Conservation (phyloP, 2,113 vertebrate species). For the Anseranas semipalmata region DNA sequence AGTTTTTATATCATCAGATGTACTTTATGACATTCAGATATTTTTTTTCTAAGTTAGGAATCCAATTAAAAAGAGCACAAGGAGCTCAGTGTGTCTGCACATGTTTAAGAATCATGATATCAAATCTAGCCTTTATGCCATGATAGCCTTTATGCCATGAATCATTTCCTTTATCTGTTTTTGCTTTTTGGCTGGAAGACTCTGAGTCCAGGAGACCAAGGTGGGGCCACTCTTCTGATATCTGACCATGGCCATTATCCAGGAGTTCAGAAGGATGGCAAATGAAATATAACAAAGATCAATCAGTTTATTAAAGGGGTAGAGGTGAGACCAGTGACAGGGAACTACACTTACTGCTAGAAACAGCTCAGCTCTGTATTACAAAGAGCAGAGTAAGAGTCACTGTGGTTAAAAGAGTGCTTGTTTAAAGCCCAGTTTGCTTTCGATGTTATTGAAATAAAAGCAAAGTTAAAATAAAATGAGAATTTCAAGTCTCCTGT, state of each 20-base stretch:
- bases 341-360: background rate
- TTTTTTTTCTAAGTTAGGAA: background rate
- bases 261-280: background rate
- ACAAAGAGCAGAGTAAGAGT: background rate
- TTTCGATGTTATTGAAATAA: background rate
- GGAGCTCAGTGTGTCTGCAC: background rate
- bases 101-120: fast-evolving
- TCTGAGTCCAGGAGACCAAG: background rate
- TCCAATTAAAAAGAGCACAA: background rate
- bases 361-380: background rate
- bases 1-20: background rate
- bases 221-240: background rate
- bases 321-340: background rate
- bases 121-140: background rate
- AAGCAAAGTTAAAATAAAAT: background rate
- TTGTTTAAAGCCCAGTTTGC: background rate
- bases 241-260: background rate
- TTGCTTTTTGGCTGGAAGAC: background rate
- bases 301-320: background rate
- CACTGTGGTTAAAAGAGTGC: background rate
- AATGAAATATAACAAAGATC: background rate
- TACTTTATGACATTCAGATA: background rate
- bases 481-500: background rate
- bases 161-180: background rate
- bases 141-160: background rate